Base-by-base conservation (phyloP, 2,797 vertebrate genomes). In the Paguma larvata region DNA sequence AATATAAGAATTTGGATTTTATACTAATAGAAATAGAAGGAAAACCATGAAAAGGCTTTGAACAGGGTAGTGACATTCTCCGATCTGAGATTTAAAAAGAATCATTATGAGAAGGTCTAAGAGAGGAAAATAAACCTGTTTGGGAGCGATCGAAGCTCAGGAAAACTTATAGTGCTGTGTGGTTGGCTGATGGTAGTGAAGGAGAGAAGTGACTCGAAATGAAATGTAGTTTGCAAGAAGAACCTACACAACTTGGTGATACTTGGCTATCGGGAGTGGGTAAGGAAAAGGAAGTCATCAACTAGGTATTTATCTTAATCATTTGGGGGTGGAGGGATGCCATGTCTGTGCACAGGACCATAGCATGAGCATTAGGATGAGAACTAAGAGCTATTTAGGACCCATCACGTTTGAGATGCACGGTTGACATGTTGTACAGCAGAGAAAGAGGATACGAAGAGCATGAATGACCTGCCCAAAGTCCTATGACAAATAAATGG, bases 141-240 rank as follows among this genome's bases (percentile, higher is more conserved):
- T 78, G 5, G 46, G 34, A 19, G 5, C 32, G 46, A 34, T 9
- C 30, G 18, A 87, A 93, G 14, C 78, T 87, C 11, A 25, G 46
- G 72, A 91, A 56, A 38, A 2, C 5, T 63, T 86, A 78, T 12
- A 68, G 34, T 84, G 25, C 16, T 51, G 0, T 53, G n/a, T n/a
- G 1, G 44, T 46, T 56, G 8, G 59, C 15, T 67, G 10, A 32
- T 51, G 27, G 56, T 18, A 67, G 12, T 38, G 3, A 67, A 94
- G 46, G 44, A 89, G 38, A 63, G 25, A 85, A 56, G 11, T 38
- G 21, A 48, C 53, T 89, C 62, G 30, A 77, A 63, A 63, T 62
- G 15, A 75, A 92, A 72, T 51, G n/a, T 70, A 48, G 59, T 91
- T 79, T 95, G 59, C n/a, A 91, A 48, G 72, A 78, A 86, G 27